Evolutionary conservation across 2,797 vertebrate species (phyloP).

Genomic region (Setipinna tenuifilis): DNA sequence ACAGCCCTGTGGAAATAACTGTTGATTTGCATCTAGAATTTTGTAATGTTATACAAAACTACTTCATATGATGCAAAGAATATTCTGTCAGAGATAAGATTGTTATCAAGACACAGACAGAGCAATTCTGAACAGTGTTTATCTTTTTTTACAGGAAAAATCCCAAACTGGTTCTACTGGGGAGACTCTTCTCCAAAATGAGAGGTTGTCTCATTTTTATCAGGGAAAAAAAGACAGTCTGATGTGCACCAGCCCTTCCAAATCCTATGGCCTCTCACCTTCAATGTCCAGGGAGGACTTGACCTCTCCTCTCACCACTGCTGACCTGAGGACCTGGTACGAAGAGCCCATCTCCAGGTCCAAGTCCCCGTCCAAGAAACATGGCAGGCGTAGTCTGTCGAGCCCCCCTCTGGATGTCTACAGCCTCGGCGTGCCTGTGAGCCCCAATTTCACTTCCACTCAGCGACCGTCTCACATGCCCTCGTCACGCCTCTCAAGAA

Average conservation of each 20-base stretch:
- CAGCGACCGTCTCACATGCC: constrained; percentile 51
- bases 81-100: not conserved
- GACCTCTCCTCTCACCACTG: constrained; percentile 44
- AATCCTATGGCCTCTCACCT: constrained; percentile 38
- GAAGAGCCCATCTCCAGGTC: constrained; percentile 43
- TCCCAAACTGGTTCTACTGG: not conserved
- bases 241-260: constrained; percentile 35
- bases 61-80: no score
- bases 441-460: constrained; percentile 61
- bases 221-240: constrained; percentile 32
- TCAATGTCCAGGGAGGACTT: constrained; percentile 50
- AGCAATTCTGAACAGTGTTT: not conserved
- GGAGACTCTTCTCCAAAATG: constrained; percentile 12
- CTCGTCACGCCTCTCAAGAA: constrained; percentile 40
- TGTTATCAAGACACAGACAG: not conserved
- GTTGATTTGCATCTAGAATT: not conserved
- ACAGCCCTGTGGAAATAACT: not conserved
- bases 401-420: constrained; percentile 59
- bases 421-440: constrained; percentile 55
- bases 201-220: constrained; percentile 33
- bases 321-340: constrained; percentile 49
- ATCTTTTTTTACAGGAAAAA: constrained; percentile 6
- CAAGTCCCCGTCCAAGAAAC: constrained; percentile 12
- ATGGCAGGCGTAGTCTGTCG: constrained; percentile 55
- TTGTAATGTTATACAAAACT: not conserved